phyloP scores from a whole-genome alignment of 1,140 invertebrate species.

The Drosophila baimaii region DNA sequence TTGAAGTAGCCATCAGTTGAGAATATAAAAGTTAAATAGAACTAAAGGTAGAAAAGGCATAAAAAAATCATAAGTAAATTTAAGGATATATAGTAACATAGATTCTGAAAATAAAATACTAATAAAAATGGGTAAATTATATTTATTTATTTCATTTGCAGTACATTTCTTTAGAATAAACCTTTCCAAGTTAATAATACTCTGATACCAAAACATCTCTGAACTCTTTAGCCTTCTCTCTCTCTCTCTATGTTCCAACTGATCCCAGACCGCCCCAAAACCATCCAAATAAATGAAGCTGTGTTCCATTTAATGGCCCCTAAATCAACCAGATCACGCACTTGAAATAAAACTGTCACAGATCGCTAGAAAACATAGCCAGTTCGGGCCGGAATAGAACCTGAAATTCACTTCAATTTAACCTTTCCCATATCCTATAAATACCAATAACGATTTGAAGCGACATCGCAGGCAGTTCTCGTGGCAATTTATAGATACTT shows the following conservation, averaged over 20 bases:
- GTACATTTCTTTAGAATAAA: too few relatives aligned
- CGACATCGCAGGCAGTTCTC: constrained; percentile 42
- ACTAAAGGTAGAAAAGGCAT: neutral
- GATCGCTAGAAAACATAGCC: constrained; percentile 23
- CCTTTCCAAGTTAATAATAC: neutral
- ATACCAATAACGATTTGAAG: constrained; percentile 39
- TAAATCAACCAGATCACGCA: constrained; percentile 46
- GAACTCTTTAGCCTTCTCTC: neutral
- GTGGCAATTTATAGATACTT: constrained; percentile 54
- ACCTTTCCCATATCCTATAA: constrained; percentile 51
- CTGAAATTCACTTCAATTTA: constrained; percentile 28
- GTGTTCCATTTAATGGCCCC: constrained; percentile 23
- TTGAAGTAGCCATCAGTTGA: neutral
- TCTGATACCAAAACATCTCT: neutral
- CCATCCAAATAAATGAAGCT: constrained; percentile 32
- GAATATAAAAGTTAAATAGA: neutral
- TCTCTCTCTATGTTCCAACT: neutral
- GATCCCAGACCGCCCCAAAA: neutral
- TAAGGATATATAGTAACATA: neutral
- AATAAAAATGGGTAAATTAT: too few relatives aligned
- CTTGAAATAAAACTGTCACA: constrained; percentile 49
- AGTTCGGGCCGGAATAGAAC: constrained; percentile 28
- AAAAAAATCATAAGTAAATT: neutral
- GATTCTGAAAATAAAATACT: neutral
- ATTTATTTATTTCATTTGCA: too few relatives aligned